A percentile compares a stretch with the other conserved stretches of the same genome.
Evolutionary conservation across 2,888 invertebrate species (phyloP).

Genomic region (Stenchaetothrips biformis): DNA sequence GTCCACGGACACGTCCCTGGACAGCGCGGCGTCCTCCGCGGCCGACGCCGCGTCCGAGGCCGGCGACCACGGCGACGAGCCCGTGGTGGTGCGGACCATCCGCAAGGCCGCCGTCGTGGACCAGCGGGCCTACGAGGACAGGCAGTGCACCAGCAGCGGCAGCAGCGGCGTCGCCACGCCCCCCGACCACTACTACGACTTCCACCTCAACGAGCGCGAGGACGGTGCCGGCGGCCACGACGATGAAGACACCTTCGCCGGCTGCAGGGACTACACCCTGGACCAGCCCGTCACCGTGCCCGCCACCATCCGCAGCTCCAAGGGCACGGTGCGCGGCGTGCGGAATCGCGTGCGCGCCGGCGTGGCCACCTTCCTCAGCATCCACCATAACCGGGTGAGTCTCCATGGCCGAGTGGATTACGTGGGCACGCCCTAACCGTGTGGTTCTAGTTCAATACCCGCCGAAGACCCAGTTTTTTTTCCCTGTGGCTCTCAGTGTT

Average conservation of each 20-base stretch:
- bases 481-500: no score
- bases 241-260: slow-evolving; percentile 64
- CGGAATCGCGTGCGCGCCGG: slow-evolving; percentile 92
- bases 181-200: slow-evolving; percentile 66
- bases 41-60: slow-evolving; percentile 7
- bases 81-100: slow-evolving; percentile 48
- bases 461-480: no score
- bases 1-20: slow-evolving; percentile 26
- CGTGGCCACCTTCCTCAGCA: slow-evolving; percentile 89
- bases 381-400: slow-evolving; percentile 76
- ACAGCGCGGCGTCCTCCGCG: slow-evolving; percentile 29
- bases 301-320: slow-evolving; percentile 81
- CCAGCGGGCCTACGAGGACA: slow-evolving; percentile 64
- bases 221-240: slow-evolving; percentile 31
- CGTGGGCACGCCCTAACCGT: no score
- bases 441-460: no score
- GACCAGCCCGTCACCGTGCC: slow-evolving; percentile 58
- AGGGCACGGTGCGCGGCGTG: slow-evolving; percentile 89
- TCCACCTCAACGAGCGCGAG: slow-evolving; percentile 69
- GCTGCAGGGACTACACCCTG: slow-evolving; percentile 61
- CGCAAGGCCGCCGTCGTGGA: slow-evolving; percentile 57
- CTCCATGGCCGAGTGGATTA: no score
- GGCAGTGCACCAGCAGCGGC: slow-evolving; percentile 37
- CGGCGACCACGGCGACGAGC: slow-evolving; percentile 32
- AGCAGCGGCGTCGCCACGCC: slow-evolving; percentile 43